These are phyloP conservation scores for Lynx canadensis DNA, from an alignment of 2,113 vertebrate species.

Conservation along the genomic window DNA sequence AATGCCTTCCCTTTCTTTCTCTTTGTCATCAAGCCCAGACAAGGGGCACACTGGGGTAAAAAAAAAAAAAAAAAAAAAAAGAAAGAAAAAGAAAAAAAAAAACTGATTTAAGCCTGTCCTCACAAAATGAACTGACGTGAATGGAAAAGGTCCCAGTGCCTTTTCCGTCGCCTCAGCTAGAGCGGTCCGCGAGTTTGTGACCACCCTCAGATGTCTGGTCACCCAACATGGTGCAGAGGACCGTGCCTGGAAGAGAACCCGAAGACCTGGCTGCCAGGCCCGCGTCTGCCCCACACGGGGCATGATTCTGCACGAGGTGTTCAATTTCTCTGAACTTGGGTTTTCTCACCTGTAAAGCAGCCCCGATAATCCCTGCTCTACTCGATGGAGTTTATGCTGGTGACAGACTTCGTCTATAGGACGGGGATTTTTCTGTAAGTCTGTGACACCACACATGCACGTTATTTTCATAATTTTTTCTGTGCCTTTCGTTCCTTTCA, in stretches of 20 bases:
- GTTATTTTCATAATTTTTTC: background rate
- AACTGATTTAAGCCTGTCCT: background rate
- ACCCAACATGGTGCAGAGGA: background rate
- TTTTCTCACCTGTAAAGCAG: background rate
- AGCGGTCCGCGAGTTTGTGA: too few species aligned
- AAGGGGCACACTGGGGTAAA: background rate
- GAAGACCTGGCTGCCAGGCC: background rate
- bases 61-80: background rate
- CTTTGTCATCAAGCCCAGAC: background rate
- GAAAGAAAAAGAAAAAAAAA: background rate
- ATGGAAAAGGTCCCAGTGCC: background rate
- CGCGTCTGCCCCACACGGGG: background rate
- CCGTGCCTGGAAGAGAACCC: too few species aligned
- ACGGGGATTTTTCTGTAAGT: background rate
- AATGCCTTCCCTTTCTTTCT: background rate
- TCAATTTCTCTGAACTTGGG: background rate
- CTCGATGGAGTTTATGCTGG: background rate
- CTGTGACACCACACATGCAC: accelerated
- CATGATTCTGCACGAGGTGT: too few species aligned
- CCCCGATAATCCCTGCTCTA: background rate
- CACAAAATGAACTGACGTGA: background rate
- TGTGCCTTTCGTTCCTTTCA: background rate
- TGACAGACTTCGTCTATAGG: background rate
- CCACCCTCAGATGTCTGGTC: background rate
- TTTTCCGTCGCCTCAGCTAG: background rate